A percentile compares a stretch with the other conserved stretches of the same genome.
phyloP scores from a whole-genome alignment of 2,797 vertebrate genomes.

The Cossypha dichroa region DNA sequence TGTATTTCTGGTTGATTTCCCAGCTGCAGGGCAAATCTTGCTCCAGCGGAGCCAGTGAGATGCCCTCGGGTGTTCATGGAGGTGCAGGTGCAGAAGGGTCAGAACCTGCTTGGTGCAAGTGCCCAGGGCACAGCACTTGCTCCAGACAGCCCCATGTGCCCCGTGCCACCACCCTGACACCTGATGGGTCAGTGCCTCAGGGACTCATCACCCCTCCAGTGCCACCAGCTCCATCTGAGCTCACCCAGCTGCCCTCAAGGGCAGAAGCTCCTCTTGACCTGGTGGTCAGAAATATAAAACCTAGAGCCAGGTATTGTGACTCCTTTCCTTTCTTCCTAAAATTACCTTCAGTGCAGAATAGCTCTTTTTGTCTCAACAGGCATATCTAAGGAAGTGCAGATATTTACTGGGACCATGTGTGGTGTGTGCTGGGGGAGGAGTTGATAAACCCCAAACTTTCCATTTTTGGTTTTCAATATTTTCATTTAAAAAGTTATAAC shows the following conservation, averaged over 20 bases:
- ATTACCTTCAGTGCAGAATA: neutral
- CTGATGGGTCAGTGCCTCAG: rapidly evolving
- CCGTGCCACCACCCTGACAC: neutral
- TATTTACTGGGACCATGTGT: neutral
- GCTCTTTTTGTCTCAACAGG: neutral
- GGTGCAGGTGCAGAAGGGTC: neutral
- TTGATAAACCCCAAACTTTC: neutral
- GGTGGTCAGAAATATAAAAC: neutral
- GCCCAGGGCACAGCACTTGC: neutral
- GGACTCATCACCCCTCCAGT: neutral
- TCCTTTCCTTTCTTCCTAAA: neutral
- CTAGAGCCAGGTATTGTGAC: neutral
- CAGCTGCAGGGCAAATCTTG: neutral
- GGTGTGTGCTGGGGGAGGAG: neutral
- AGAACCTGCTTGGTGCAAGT: neutral
- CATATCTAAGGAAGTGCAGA: neutral
- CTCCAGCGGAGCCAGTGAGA: neutral
- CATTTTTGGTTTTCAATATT: neutral
- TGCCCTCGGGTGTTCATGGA: rapidly evolving
- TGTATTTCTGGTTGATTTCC: neutral
- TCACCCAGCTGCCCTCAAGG: rapidly evolving
- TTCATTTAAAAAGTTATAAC: neutral
- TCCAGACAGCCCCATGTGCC: neutral
- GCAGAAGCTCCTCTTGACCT: neutral
- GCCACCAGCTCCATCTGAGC: neutral